A percentile compares a stretch with the other conserved stretches of the same genome.
Evolutionary conservation across 2,888 invertebrate genomes (phyloP).

Genomic region (Protophormia terraenovae): DNA sequence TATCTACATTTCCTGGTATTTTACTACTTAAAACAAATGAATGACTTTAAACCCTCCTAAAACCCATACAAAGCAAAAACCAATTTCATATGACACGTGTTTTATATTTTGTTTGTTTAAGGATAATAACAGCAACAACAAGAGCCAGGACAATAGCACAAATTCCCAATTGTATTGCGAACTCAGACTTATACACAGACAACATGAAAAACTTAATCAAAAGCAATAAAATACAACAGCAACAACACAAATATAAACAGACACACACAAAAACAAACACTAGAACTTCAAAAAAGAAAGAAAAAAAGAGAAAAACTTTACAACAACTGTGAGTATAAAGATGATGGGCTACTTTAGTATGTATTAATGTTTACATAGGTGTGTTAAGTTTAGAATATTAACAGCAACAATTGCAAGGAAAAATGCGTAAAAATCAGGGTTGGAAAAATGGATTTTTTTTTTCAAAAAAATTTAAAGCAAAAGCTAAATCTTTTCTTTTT

Average conservation of each 20-base stretch:
- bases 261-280: conserved; percentile 13
- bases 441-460: not conserved
- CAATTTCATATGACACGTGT: conserved; percentile 55
- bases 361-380: conserved; percentile 63
- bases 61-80: conserved; percentile 14
- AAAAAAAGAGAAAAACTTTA: not conserved
- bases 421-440: conserved; percentile 22
- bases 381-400: conserved; percentile 14
- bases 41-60: not conserved
- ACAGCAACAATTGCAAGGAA: not conserved
- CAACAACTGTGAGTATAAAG: conserved; percentile 21
- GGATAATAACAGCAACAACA: conserved; percentile 33
- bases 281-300: not conserved
- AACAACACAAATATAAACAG: not conserved
- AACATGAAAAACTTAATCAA: conserved; percentile 62
- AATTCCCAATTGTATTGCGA: conserved; percentile 48
- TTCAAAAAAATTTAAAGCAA: too few species aligned
- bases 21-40: not conserved
- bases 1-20: not conserved
- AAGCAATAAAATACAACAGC: conserved; percentile 47
- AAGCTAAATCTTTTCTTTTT: too few species aligned
- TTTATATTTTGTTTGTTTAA: conserved; percentile 49
- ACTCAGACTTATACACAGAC: conserved; percentile 44
- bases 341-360: conserved; percentile 38
- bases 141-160: conserved; percentile 32